These are phyloP conservation scores for Callionymus lyra DNA, from an alignment of 2,113 vertebrate genomes.

Conservation along the genomic window DNA sequence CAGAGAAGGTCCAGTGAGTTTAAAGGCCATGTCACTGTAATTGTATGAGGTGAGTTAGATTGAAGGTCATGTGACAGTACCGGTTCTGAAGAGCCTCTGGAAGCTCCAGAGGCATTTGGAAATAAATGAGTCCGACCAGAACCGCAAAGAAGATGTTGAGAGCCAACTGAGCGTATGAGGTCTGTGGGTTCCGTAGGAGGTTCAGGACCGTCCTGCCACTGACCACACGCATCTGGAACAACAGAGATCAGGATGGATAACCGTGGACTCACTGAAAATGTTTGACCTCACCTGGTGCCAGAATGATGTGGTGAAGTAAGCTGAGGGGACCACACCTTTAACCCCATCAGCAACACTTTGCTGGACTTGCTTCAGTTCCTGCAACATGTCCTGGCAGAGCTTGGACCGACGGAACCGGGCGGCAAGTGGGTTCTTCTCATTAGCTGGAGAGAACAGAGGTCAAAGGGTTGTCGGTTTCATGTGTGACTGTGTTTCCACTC, in stretches of 20 bases:
- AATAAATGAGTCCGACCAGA: constrained; percentile 73
- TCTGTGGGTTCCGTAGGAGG: constrained; percentile 69
- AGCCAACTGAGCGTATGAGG: constrained; percentile 64
- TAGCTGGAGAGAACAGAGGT: constrained; percentile 12
- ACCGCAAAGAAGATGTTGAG: constrained; percentile 63
- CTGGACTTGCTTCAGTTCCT: constrained; percentile 47
- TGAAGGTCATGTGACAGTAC: constrained; percentile 32
- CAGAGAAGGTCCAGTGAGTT: background rate
- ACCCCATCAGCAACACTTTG: background rate
- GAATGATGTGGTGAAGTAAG: constrained; percentile 61
- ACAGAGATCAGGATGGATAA: constrained; percentile 14
- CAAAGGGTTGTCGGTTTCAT: too few species aligned
- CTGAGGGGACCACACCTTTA: constrained; percentile 3
- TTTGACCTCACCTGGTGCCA: constrained; percentile 59
- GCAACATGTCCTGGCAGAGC: constrained; percentile 30
- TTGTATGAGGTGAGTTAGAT: background rate
- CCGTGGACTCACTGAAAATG: background rate
- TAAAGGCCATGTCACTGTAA: background rate
- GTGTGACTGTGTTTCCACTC: too few species aligned
- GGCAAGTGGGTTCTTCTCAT: constrained; percentile 35
- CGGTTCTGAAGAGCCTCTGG: constrained; percentile 72
- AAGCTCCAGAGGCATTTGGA: constrained; percentile 60
- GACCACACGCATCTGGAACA: constrained; percentile 60
- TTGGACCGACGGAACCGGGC: constrained; percentile 47
- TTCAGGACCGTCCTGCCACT: constrained; percentile 58